phyloP scores from a whole-genome alignment of 1,140 invertebrate species.

The Gonatopus flavifemur region DNA sequence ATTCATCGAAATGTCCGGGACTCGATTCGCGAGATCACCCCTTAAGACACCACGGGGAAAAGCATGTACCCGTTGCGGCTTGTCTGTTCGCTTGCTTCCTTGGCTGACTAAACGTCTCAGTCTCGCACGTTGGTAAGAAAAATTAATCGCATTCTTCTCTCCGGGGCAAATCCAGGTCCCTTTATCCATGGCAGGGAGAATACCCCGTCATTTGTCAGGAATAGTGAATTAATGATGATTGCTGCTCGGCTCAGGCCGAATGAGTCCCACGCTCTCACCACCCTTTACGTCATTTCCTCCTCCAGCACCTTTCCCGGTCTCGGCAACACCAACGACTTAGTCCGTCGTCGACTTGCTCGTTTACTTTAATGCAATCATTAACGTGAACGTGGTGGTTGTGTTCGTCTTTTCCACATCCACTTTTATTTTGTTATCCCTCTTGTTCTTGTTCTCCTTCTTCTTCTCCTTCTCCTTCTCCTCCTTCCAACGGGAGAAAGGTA shows the following conservation, averaged over 20 bases:
- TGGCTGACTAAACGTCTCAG: constrained; percentile 37
- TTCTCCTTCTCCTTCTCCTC: constrained; percentile 4
- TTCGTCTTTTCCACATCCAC: too few species aligned
- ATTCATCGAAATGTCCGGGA: constrained; percentile 29
- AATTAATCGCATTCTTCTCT: constrained; percentile 52
- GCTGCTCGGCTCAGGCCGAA: constrained; percentile 37
- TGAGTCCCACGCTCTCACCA: constrained; percentile 30
- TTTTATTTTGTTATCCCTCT: constrained; percentile 1
- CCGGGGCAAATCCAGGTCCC: constrained; percentile 44
- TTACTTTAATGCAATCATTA: constrained; percentile 48
- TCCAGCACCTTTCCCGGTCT: constrained; percentile 1
- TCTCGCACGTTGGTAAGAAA: constrained; percentile 42
- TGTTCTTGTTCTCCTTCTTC: constrained; percentile 1
- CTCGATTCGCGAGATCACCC: constrained; percentile 29
- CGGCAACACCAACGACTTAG: constrained; percentile 1
- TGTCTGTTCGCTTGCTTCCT: too few species aligned
- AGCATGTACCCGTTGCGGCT: too few species aligned
- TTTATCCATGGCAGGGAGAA: constrained; percentile 48
- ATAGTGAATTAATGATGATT: constrained; percentile 55
- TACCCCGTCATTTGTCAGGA: constrained; percentile 51
- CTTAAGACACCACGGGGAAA: constrained; percentile 33
- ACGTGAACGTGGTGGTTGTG: constrained; percentile 21
- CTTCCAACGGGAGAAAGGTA: neutral
- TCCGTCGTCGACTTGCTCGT: constrained; percentile 26
- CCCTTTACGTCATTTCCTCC: constrained; percentile 15